Conservation (phyloP, 2,797 vertebrate genomes). For the Moxostoma hubbsi region DNA sequence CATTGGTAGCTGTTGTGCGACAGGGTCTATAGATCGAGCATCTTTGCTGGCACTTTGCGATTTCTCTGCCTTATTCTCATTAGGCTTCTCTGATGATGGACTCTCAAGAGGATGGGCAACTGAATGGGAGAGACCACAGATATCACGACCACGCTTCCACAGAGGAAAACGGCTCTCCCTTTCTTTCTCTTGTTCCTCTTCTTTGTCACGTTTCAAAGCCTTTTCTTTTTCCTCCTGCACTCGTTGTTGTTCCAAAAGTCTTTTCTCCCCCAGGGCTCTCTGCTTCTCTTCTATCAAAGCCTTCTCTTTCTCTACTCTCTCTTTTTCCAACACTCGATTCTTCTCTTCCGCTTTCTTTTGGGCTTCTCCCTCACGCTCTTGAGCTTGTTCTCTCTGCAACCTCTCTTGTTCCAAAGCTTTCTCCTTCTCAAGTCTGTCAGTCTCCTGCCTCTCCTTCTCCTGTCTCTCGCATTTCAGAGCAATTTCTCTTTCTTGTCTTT, state of each 20-base stretch:
- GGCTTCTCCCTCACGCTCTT: conserved; percentile 24
- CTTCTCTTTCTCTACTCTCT: conserved; percentile 25
- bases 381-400: conserved; percentile 19
- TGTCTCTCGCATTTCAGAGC: conserved; percentile 23
- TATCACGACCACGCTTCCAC: conserved; percentile 71
- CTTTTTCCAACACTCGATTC: conserved; percentile 21
- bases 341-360: conserved; percentile 29
- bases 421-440: conserved; percentile 52
- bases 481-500: conserved; percentile 35
- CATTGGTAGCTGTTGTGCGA: conserved; percentile 56
- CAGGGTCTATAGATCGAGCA: conserved; percentile 53
- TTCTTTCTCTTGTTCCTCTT: conserved; percentile 63
- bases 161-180: conserved; percentile 70
- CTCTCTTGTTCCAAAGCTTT: conserved; percentile 57
- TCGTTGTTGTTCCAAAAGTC: conserved; percentile 28
- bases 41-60: conserved; percentile 54
- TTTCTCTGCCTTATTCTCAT: conserved; percentile 58
- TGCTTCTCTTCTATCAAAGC: conserved; percentile 19
- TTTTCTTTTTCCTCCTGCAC: conserved; percentile 41
- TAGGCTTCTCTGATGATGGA: conserved; percentile 58
- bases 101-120: conserved; percentile 63
- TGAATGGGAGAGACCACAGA: conserved; percentile 65
- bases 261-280: conserved; percentile 24
- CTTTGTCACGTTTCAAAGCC: conserved; percentile 54
- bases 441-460: conserved; percentile 55